phyloP scores from a whole-genome alignment of 2,113 vertebrate species.

The Entosphenus tridentatus region DNA sequence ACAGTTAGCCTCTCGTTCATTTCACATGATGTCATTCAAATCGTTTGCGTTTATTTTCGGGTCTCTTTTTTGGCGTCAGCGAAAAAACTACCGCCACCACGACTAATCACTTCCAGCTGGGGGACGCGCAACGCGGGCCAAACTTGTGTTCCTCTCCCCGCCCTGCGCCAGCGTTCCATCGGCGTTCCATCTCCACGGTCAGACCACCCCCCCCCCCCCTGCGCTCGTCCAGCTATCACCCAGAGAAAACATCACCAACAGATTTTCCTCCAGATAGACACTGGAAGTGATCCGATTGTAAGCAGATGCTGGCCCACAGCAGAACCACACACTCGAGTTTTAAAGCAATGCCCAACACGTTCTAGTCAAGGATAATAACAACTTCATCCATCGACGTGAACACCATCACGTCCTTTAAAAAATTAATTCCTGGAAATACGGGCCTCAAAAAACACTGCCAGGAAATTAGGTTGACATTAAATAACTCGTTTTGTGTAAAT shows the following conservation, averaged over 20 bases:
- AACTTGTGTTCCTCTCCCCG: neutral
- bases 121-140: conserved; percentile 3
- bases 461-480: too few species aligned
- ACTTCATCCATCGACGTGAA: too few species aligned
- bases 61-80: conserved; percentile 3
- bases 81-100: conserved; percentile 5
- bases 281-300: conserved; percentile 2
- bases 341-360: too few species aligned
- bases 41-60: neutral
- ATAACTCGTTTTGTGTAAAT: too few species aligned
- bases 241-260: conserved; percentile 5
- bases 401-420: too few species aligned
- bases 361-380: too few species aligned
- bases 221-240: neutral
- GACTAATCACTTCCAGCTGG: conserved; percentile 6
- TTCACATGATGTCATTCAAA: conserved; percentile 5
- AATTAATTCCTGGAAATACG: too few species aligned
- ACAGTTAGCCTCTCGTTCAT: neutral
- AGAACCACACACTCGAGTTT: too few species aligned
- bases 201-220: neutral
- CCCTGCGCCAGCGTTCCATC: neutral
- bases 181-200: too few species aligned
- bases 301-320: conserved; percentile 1
- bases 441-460: too few species aligned
- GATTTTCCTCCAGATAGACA: conserved; percentile 4